Evolutionary conservation across 2,797 vertebrate genomes (phyloP).

Genomic region (Sus cebifrons): DNA sequence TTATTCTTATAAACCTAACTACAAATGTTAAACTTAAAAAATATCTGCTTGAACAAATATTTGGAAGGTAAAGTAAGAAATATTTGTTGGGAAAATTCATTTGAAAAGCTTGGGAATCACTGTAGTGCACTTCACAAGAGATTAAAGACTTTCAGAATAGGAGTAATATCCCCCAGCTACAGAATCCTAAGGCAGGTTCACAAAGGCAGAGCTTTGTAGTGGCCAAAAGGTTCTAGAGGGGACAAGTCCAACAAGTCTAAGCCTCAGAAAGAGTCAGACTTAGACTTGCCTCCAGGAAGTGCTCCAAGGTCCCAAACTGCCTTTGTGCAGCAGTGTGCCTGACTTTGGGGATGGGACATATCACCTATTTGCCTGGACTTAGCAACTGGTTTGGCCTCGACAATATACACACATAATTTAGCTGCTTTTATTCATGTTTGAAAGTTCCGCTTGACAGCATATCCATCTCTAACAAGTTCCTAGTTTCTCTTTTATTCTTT

Average conservation of each 20-base stretch:
- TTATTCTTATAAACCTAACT: neutral
- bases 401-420: neutral
- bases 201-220: neutral
- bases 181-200: neutral
- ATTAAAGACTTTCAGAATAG: neutral
- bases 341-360: neutral
- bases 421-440: neutral
- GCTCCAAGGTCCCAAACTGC: neutral
- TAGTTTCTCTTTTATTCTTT: neutral
- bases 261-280: neutral
- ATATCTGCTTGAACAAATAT: neutral
- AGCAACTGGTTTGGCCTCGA: neutral
- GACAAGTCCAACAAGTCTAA: neutral
- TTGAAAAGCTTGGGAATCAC: neutral
- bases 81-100: neutral
- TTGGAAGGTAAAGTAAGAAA: constrained; percentile 8
- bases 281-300: neutral
- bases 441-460: neutral
- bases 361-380: neutral
- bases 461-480: neutral
- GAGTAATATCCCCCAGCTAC: neutral
- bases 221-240: constrained; percentile 6
- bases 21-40: neutral
- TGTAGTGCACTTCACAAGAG: neutral
- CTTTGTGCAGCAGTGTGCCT: neutral